phyloP scores from a whole-genome alignment of 2,113 vertebrate genomes.

The Myotis lucifugus region DNA sequence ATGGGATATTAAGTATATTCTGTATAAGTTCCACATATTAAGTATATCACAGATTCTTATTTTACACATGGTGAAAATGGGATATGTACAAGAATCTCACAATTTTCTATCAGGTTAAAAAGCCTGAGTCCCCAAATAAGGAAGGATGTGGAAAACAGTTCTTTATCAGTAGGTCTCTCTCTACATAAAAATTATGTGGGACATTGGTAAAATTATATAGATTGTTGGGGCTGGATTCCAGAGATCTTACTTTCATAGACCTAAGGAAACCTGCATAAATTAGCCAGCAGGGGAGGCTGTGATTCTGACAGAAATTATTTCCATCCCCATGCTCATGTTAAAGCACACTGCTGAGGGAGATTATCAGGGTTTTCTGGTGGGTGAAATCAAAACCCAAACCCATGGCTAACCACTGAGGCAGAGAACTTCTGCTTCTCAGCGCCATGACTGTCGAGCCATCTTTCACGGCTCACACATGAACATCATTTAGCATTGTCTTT shows the following conservation, averaged over 20 bases:
- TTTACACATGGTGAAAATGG: background rate
- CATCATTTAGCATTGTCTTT: background rate
- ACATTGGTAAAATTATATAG: background rate
- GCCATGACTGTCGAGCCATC: background rate
- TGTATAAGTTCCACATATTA: background rate
- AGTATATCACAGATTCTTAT: background rate
- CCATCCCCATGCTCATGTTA: background rate
- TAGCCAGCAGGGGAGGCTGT: background rate
- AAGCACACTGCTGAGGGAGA: background rate
- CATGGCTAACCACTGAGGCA: accelerated
- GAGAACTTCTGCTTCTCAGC: accelerated
- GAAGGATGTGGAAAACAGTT: background rate
- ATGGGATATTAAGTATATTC: background rate
- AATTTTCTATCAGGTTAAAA: background rate
- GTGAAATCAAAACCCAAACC: background rate
- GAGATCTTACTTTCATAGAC: background rate
- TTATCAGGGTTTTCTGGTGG: background rate
- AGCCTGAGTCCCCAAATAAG: background rate
- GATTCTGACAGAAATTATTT: background rate
- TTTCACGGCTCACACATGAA: background rate
- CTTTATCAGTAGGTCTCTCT: background rate
- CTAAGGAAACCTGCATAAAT: background rate
- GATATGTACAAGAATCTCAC: background rate
- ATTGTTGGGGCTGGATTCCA: background rate
- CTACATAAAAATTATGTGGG: background rate